Conservation (phyloP, 2,888 invertebrate genomes). For the Drosophila putrida region DNA sequence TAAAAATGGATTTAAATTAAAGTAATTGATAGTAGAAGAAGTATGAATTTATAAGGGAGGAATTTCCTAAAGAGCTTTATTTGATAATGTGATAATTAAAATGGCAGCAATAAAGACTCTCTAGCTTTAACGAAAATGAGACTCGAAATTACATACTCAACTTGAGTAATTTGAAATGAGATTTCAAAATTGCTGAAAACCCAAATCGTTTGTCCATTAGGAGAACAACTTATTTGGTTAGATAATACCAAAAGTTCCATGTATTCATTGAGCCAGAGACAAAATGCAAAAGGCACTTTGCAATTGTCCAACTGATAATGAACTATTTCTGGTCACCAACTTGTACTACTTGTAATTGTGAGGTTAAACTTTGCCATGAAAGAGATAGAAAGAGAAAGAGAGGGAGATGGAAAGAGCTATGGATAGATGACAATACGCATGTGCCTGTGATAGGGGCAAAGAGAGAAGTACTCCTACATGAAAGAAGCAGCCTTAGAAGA, state of each 20-base stretch:
- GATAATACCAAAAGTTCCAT: constrained; percentile 61
- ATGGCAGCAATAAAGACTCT: too few relatives aligned
- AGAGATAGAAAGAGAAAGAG: not conserved
- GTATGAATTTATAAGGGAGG: too few relatives aligned
- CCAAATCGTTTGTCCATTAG: constrained; percentile 29
- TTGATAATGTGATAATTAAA: too few relatives aligned
- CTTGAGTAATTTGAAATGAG: constrained; percentile 1
- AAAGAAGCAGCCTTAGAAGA: not conserved
- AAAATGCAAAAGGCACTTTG: constrained; percentile 35
- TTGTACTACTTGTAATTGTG: constrained; percentile 47
- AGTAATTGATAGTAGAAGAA: too few relatives aligned
- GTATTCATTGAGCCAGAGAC: constrained; percentile 35
- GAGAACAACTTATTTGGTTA: constrained; percentile 28
- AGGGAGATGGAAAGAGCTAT: not conserved
- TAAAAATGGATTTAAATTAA: too few relatives aligned
- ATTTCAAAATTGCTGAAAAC: constrained; percentile 7
- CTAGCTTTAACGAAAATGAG: too few relatives aligned
- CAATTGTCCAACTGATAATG: constrained; percentile 44
- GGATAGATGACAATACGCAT: not conserved
- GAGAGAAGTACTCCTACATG: not conserved
- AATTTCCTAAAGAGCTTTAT: too few relatives aligned
- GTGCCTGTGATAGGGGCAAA: not conserved
- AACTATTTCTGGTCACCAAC: constrained; percentile 49
- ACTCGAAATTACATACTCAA: too few relatives aligned
- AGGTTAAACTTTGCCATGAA: constrained; percentile 33